Evolutionary conservation across 2,113 vertebrate species (phyloP).

Genomic region (Synchiropus splendidus): DNA sequence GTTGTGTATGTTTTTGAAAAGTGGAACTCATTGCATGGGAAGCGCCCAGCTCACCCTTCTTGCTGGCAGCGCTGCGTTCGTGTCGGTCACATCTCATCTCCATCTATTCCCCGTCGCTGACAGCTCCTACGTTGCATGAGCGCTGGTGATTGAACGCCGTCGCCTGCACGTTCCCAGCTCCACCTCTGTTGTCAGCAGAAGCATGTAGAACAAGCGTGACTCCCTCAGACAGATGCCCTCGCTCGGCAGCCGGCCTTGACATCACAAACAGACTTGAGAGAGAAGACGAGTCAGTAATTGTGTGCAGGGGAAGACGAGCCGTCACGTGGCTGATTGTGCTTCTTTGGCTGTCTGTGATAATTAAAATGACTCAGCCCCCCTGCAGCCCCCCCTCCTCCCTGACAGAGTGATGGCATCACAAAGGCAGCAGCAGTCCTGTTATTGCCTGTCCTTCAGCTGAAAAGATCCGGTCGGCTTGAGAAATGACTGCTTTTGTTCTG

Average conservation of each 20-base stretch:
- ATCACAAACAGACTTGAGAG: conserved; percentile 26
- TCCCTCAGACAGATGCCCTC: conserved; percentile 13
- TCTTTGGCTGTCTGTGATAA: conserved; percentile 46
- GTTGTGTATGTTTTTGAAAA: no score
- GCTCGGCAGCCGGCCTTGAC: conserved; percentile 16
- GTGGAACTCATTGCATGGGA: no score
- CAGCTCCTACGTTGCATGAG: conserved; percentile 13
- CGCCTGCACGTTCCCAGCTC: not conserved
- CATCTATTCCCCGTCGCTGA: conserved; percentile 11
- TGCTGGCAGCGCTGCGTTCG: not conserved
- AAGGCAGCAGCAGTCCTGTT: conserved; percentile 14
- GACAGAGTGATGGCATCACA: conserved; percentile 21
- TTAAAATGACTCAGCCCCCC: conserved; percentile 40
- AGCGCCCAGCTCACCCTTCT: no score
- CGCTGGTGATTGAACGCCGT: not conserved
- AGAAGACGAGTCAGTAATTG: conserved; percentile 41
- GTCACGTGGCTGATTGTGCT: conserved; percentile 36
- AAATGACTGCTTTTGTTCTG: conserved; percentile 36
- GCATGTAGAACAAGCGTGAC: conserved; percentile 11
- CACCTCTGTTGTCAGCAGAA: conserved; percentile 1
- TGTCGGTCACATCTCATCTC: conserved; percentile 7
- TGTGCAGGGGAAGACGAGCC: conserved; percentile 9
- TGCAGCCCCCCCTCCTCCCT: not conserved
- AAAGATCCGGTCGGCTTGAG: conserved; percentile 19
- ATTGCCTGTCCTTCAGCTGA: conserved; percentile 42